These are phyloP conservation scores for Argyresthia goedartella DNA, from an alignment of 2,888 invertebrate species.

Conservation along the genomic window DNA sequence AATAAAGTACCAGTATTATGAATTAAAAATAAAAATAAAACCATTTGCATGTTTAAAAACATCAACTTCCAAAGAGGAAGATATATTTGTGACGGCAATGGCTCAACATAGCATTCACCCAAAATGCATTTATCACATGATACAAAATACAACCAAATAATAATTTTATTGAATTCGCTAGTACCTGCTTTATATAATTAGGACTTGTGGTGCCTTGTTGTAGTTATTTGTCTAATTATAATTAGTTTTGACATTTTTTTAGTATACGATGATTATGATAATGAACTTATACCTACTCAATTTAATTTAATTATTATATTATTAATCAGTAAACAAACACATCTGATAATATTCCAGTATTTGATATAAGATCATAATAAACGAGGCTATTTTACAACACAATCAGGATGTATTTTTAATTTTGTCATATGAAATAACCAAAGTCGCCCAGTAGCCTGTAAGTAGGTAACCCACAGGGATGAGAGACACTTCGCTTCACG, in stretches of 20 bases:
- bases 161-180: not conserved
- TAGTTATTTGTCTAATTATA: not conserved
- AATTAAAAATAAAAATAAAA: too few species aligned
- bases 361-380: slow-evolving; percentile 11
- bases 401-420: too few species aligned
- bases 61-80: too few species aligned
- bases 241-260: too few species aligned
- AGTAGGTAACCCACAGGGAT: too few species aligned
- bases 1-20: not conserved
- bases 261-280: not conserved
- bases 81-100: too few species aligned
- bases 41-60: too few species aligned
- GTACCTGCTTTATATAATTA: not conserved
- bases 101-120: too few species aligned
- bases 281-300: slow-evolving; percentile 1
- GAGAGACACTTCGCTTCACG: too few species aligned
- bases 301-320: not conserved
- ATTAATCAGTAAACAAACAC: not conserved
- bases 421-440: too few species aligned
- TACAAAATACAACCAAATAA: not conserved
- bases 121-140: too few species aligned
- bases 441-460: too few species aligned
- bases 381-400: slow-evolving; percentile 14
- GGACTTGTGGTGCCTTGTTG: not conserved
- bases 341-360: not conserved